Evolutionary conservation across 2,797 vertebrate genomes (phyloP).

Genomic region (Mus spretus): DNA sequence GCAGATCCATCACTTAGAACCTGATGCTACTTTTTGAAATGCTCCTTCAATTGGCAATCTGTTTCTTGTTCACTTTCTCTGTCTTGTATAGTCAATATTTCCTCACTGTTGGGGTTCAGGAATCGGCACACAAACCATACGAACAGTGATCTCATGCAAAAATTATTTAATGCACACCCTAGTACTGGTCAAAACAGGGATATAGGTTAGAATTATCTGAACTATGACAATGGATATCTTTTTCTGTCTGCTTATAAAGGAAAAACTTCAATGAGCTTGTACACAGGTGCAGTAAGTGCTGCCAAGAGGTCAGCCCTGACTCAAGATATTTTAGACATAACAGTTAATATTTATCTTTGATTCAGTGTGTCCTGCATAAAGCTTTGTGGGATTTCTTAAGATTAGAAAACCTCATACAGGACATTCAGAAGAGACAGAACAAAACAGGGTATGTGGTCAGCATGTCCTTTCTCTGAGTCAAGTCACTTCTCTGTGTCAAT

Average conservation of each 20-base stretch:
- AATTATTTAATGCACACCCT: not conserved
- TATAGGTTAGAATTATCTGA: not conserved
- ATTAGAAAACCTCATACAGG: not conserved
- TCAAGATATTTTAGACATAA: not conserved
- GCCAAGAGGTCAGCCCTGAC: not conserved
- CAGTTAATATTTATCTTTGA: not conserved
- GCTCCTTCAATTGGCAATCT: not conserved
- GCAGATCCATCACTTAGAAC: not conserved
- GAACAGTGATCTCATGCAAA: not conserved
- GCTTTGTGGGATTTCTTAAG: not conserved
- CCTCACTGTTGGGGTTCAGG: not conserved
- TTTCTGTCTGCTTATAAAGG: not conserved
- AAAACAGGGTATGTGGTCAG: not conserved
- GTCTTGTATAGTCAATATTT: slow-evolving; percentile 7
- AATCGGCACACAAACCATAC: not conserved
- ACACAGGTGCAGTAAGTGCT: not conserved
- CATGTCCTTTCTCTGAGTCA: not conserved
- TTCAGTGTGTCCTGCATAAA: not conserved
- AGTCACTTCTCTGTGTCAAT: not conserved
- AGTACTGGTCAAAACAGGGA: not conserved
- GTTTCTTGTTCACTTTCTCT: slow-evolving; percentile 31
- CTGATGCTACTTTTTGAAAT: not conserved
- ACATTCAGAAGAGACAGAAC: not conserved
- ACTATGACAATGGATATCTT: not conserved
- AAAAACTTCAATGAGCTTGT: not conserved